Conservation (phyloP, 2,797 vertebrate genomes). For the Schizothorax lantsangensis region DNA sequence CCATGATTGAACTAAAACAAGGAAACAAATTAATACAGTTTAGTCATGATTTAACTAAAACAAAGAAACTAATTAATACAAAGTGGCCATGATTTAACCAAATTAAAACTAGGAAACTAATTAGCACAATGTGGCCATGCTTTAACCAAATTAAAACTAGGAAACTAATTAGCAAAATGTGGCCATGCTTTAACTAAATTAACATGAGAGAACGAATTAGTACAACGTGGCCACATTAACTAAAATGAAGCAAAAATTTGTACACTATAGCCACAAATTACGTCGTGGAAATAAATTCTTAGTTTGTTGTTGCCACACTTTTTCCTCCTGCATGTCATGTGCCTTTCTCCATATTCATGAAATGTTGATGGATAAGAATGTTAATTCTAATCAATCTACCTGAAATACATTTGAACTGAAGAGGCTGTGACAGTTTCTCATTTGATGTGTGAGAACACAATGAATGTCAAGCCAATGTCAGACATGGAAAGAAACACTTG, state of each 20-base stretch:
- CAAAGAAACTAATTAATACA: background rate
- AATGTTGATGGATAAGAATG: conserved; percentile 13
- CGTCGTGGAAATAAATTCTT: background rate
- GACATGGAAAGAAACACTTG: conserved; percentile 5
- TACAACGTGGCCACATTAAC: background rate
- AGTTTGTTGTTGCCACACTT: background rate
- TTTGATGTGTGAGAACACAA: background rate
- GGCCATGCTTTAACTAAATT: background rate
- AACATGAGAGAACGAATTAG: background rate
- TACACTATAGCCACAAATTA: background rate
- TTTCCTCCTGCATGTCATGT: background rate
- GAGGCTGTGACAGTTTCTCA: background rate
- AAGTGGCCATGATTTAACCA: background rate
- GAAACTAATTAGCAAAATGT: background rate
- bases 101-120: background rate
- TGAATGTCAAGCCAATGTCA: conserved; percentile 11
- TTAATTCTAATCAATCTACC: conserved; percentile 17
- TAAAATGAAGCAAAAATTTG: background rate
- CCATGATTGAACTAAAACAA: background rate
- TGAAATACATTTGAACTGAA: background rate
- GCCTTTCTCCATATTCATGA: background rate
- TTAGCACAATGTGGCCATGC: background rate
- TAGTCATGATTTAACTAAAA: background rate
- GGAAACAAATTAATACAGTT: background rate
- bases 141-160: background rate